Evolutionary conservation across 2,797 vertebrate genomes (phyloP), one percentile per base, ranked within the genome.

Genomic region (Enteromius paludinosus): DNA sequence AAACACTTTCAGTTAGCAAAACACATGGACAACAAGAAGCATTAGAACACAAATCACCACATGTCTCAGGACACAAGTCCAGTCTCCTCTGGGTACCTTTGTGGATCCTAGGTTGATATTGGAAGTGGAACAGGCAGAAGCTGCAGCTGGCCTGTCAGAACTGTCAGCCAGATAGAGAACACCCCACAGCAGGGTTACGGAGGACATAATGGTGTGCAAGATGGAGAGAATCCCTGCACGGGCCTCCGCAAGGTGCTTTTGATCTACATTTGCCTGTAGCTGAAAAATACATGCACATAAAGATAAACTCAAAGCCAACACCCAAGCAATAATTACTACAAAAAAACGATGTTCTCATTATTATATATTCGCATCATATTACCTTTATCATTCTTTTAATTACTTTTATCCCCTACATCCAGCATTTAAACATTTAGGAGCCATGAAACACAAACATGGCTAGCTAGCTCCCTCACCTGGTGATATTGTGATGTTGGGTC

Each of bases 191-290:
- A 98, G 89, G 0, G 98, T 98, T 89, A 99, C 98, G 0, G 98
- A 99, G 0, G 98, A 97, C 97, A 99, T 97, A 89, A 99, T 99
- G 92, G 98, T 97, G 89, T 98, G 97, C 78, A 99, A 95, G 87
- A 99, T 97, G 20, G 97, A 99, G 1, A 99, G 95, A 87, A 99
- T 98, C 28, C 97, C 98, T 70, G 95, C 96, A 47, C 98, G 97
- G 7, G 97, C 98, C 91, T 99, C 98, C 7, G 96, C 89, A 83
- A 99, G 92, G 89, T 99, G 96, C 89, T 99, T 99, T 91, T 98
- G 97, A 91, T 99, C 96, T 59, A 99, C 96, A 7, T 92, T 97
- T 81, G 96, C 96, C 90, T 98, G 95, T 84, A 97, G 95, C 98
- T 99, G 89, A 85, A 43, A 76, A 71, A 73, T 23, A 43, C 9